These are phyloP conservation scores for Cricetomys ansorgei DNA, from an alignment of 2,113 vertebrate species.

Conservation along the genomic window DNA sequence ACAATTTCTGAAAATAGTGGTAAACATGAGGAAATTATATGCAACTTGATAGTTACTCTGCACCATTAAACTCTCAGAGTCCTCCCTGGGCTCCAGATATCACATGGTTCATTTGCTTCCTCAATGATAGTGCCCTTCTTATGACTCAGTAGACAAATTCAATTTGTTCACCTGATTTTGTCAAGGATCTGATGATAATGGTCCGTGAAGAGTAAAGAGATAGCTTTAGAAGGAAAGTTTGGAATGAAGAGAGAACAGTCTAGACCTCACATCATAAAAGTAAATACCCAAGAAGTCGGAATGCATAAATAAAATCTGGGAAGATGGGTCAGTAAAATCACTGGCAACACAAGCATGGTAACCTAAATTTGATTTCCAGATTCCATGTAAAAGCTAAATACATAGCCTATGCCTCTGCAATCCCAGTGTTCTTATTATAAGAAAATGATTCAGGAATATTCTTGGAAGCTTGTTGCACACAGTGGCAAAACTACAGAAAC, in stretches of 20 bases:
- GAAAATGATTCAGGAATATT: neutral
- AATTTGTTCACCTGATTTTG: neutral
- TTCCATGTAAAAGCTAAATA: neutral
- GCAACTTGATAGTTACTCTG: neutral
- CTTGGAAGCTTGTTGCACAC: neutral
- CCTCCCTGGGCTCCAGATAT: neutral
- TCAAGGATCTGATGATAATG: neutral
- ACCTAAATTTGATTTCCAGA: neutral
- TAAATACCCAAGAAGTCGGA: neutral
- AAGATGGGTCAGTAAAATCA: too few species aligned
- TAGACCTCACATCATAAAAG: neutral
- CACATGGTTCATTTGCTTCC: neutral
- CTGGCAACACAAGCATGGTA: neutral
- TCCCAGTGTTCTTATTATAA: neutral
- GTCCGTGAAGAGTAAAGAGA: neutral
- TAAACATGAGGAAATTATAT: neutral
- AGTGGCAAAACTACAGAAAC: neutral
- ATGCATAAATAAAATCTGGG: neutral
- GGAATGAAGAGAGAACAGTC: neutral
- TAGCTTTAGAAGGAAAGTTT: neutral
- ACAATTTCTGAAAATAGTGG: constrained; percentile 40
- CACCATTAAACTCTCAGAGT: accelerated
- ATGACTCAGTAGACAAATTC: neutral
- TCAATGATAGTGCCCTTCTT: neutral
- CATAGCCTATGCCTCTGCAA: neutral